Evolutionary conservation across 2,797 vertebrate genomes (phyloP).

Genomic region (Bradypus variegatus): DNA sequence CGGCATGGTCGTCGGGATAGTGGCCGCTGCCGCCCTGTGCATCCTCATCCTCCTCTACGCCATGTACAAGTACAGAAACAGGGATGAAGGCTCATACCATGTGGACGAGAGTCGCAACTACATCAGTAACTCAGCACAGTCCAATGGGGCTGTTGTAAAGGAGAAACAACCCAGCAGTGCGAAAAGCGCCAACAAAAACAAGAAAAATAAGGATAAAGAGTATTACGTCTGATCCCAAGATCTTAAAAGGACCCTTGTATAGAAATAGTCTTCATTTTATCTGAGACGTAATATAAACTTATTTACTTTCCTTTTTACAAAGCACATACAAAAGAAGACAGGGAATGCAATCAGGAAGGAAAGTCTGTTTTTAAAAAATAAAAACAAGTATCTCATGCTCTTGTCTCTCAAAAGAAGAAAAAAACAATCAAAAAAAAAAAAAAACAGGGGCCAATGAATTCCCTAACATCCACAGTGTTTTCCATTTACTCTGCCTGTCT

Average conservation of each 20-base stretch:
- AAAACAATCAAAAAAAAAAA: neutral
- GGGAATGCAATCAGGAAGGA: conserved; percentile 82
- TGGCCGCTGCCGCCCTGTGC: conserved; percentile 93
- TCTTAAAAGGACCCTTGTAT: conserved; percentile 86
- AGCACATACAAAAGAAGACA: conserved; percentile 82
- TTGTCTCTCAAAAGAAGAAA: conserved; percentile 77
- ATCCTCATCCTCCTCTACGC: conserved; percentile 99
- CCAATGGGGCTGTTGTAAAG: conserved; percentile 95
- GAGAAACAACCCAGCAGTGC: conserved; percentile 91
- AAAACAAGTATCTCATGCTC: conserved; percentile 80
- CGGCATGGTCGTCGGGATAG: conserved; percentile 98
- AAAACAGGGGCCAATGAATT: conserved; percentile 81
- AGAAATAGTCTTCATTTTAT: conserved; percentile 95
- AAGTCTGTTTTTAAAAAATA: conserved; percentile 80
- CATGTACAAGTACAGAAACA: conserved; percentile 99
- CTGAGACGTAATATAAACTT: conserved; percentile 87
- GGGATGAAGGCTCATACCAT: conserved; percentile 97
- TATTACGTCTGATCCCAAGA: conserved; percentile 96
- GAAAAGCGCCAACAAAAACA: conserved; percentile 92
- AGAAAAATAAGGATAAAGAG: conserved; percentile 99
- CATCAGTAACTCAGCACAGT: conserved; percentile 99
- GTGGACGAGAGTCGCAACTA: conserved; percentile 99
- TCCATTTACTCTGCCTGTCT: conserved; percentile 92
- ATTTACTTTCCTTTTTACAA: conserved; percentile 87
- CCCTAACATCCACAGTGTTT: conserved; percentile 84